Conservation (phyloP, 1,140 invertebrate species). For the Conus ventricosus region DNA sequence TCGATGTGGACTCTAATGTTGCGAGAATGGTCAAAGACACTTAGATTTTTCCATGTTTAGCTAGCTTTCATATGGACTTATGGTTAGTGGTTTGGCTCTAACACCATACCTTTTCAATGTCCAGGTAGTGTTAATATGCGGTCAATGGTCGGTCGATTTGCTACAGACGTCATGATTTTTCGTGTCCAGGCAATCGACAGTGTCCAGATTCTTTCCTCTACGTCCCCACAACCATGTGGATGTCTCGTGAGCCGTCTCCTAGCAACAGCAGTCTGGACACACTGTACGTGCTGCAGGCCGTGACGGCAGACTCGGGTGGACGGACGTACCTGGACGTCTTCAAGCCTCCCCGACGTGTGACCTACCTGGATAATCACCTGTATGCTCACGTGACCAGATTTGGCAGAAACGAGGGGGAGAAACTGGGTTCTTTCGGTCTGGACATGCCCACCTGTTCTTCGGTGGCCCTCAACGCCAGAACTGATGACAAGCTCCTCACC, state of each 20-base stretch:
- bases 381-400: constrained; percentile 41
- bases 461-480: constrained; percentile 42
- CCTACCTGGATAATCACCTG: constrained; percentile 54
- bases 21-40: not conserved
- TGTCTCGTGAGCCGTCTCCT: constrained; percentile 30
- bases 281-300: constrained; percentile 49
- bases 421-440: constrained; percentile 40
- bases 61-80: too few species aligned
- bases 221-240: constrained; percentile 47
- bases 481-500: constrained; percentile 59
- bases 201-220: constrained; percentile 53
- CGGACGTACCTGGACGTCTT: constrained; percentile 50
- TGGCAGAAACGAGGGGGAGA: constrained; percentile 44
- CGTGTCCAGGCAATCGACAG: constrained; percentile 33
- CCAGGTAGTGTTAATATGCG: too few species aligned
- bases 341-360: constrained; percentile 45
- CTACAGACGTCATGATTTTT: not conserved
- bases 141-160: too few species aligned
- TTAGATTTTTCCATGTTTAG: not conserved
- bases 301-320: constrained; percentile 46
- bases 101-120: too few species aligned
- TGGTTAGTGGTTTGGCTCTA: too few species aligned
- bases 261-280: constrained; percentile 29
- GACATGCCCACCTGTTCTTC: constrained; percentile 59
- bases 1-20: too few species aligned